phyloP scores from a whole-genome alignment of 2,888 invertebrate genomes.

The Drosophila differens region DNA sequence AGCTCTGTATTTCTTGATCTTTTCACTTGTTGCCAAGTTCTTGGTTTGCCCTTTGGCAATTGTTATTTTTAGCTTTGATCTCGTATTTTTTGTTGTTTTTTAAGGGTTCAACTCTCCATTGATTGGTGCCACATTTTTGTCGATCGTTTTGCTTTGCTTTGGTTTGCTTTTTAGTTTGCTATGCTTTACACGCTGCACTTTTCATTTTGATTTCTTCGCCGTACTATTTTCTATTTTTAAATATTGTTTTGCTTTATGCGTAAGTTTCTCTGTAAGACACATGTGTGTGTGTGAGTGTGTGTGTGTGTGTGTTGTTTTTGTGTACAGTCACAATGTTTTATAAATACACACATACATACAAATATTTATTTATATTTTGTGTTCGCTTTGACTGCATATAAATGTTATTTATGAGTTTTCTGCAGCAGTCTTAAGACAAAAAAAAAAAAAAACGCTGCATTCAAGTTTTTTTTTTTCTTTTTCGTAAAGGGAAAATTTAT shows the following conservation, averaged over 20 bases:
- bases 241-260: conserved; percentile 71
- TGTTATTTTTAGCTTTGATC: conserved; percentile 57
- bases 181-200: conserved; percentile 63
- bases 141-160: conserved; percentile 23
- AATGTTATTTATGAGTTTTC: conserved; percentile 81
- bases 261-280: conserved; percentile 64
- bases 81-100: conserved; percentile 25
- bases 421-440: conserved; percentile 40
- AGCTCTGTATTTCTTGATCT: conserved; percentile 1
- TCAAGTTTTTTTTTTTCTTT: conserved; percentile 13
- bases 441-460: conserved; percentile 16
- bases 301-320: conserved; percentile 13
- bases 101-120: conserved; percentile 71
- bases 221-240: conserved; percentile 70
- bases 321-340: conserved; percentile 67
- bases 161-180: conserved; percentile 18
- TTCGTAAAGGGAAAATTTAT: conserved; percentile 36
- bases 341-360: conserved; percentile 37
- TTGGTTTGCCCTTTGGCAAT: conserved; percentile 29
- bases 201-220: conserved; percentile 67
- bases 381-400: conserved; percentile 47
- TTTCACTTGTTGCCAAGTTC: conserved; percentile 71
- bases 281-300: conserved; percentile 3
- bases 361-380: conserved; percentile 25
- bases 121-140: conserved; percentile 66